A percentile compares a stretch with the other conserved stretches of the same genome.
phyloP scores from a whole-genome alignment of 2,888 invertebrate genomes.

The Tridacna gigas region DNA sequence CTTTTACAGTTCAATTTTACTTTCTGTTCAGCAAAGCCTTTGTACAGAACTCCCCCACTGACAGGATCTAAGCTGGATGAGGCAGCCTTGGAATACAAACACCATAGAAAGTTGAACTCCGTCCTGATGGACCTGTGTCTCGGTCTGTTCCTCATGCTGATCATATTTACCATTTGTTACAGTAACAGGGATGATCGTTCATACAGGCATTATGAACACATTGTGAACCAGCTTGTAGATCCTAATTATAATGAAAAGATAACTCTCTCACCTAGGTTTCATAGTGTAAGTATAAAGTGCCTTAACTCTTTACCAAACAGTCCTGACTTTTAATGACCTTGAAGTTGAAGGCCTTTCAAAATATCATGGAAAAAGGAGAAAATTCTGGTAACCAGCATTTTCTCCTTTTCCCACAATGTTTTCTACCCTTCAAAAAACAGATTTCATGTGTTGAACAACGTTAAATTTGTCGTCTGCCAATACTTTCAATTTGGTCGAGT shows the following conservation, averaged over 20 bases:
- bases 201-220: slow-evolving; percentile 58
- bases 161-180: slow-evolving; percentile 71
- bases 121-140: slow-evolving; percentile 54
- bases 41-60: slow-evolving; percentile 38
- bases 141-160: slow-evolving; percentile 70
- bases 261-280: slow-evolving; percentile 46
- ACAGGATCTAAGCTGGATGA: slow-evolving; percentile 27
- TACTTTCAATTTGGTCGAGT: too few species aligned
- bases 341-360: too few species aligned
- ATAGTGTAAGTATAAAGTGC: slow-evolving; percentile 25
- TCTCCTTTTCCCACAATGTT: too few species aligned
- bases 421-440: too few species aligned
- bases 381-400: too few species aligned
- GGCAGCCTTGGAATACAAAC: slow-evolving; percentile 30
- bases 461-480: too few species aligned
- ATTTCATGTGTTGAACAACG: too few species aligned
- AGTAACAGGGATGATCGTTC: slow-evolving; percentile 71
- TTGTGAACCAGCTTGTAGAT: slow-evolving; percentile 58
- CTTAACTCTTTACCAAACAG: not conserved
- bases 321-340: too few species aligned
- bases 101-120: slow-evolving; percentile 18
- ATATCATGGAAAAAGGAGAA: too few species aligned
- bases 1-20: not conserved
- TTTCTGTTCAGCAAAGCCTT: slow-evolving; percentile 33
- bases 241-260: slow-evolving; percentile 30